Percentiles rank a stretch among this genome's conserved stretches.
These are phyloP conservation scores for Tortrix viridana DNA, from an alignment of 2,888 invertebrate species.

Conservation along the genomic window DNA sequence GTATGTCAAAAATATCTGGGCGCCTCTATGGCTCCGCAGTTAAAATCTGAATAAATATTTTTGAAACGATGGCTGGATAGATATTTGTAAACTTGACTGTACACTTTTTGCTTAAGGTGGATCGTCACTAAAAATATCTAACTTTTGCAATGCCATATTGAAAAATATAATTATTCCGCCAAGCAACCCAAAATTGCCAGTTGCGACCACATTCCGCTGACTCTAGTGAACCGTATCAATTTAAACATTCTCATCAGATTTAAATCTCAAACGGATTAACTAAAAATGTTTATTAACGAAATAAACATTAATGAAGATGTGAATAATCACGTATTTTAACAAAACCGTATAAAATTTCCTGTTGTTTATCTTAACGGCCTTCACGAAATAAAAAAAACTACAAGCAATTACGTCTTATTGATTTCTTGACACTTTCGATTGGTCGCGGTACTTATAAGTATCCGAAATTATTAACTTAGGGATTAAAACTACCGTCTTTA, in stretches of 20 bases:
- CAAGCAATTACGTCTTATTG: constrained; percentile 14
- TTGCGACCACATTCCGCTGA: constrained; percentile 13
- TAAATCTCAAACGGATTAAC: neutral
- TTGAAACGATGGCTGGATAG: too few relatives aligned
- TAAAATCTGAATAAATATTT: too few relatives aligned
- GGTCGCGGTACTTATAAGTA: constrained; percentile 11
- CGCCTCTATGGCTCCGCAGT: too few relatives aligned
- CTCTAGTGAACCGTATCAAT: neutral
- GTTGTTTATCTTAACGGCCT: constrained; percentile 24
- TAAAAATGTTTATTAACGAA: neutral
- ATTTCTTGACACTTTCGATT: constrained; percentile 26
- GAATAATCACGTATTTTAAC: constrained; percentile 8
- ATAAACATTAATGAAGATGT: constrained; percentile 2
- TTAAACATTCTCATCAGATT: constrained; percentile 9
- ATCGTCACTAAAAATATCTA: too few relatives aligned
- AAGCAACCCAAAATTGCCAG: too few relatives aligned
- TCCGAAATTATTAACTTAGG: neutral
- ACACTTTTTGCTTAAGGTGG: too few relatives aligned
- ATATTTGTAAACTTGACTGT: too few relatives aligned
- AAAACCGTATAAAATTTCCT: constrained; percentile 12
- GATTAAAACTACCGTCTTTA: constrained; percentile 1
- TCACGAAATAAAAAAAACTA: constrained; percentile 15
- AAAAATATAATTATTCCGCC: too few relatives aligned
- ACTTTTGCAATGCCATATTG: too few relatives aligned
- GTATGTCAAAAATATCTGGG: too few relatives aligned